Conservation (phyloP, 1,140 invertebrate genomes). For the Pseudoatta argentina region DNA sequence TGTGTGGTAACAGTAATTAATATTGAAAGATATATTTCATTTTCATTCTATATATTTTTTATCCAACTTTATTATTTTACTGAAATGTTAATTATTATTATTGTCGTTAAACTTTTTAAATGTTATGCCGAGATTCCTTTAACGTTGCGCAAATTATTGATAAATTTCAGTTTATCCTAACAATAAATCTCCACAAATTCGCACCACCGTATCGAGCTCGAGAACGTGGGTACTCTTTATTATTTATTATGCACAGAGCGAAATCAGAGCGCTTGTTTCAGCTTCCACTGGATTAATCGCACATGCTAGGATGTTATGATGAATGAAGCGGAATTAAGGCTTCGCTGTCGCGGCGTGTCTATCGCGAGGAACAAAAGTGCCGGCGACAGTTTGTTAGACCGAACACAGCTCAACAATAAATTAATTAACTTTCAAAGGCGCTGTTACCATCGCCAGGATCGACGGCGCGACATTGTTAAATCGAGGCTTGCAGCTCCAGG, state of each 20-base stretch:
- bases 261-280: background rate
- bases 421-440: conserved; percentile 53
- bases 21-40: too few relatives aligned
- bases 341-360: background rate
- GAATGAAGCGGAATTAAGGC: conserved; percentile 30
- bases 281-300: background rate
- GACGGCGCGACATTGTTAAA: conserved; percentile 36
- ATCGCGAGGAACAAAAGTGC: background rate
- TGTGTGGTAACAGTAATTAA: too few relatives aligned
- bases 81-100: background rate
- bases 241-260: conserved; percentile 16
- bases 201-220: background rate
- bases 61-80: background rate
- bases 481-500: background rate
- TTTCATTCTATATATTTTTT: too few relatives aligned
- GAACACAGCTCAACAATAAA: conserved; percentile 9
- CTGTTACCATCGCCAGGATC: background rate
- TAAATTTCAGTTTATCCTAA: background rate
- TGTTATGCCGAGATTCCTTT: background rate
- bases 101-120: background rate
- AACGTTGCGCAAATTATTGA: background rate
- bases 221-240: background rate
- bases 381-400: conserved; percentile 14
- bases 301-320: too few relatives aligned
- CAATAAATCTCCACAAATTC: background rate